These are phyloP conservation scores for Lepilemur ruficaudatus DNA, from an alignment of 2,797 vertebrate genomes.

Conservation along the genomic window DNA sequence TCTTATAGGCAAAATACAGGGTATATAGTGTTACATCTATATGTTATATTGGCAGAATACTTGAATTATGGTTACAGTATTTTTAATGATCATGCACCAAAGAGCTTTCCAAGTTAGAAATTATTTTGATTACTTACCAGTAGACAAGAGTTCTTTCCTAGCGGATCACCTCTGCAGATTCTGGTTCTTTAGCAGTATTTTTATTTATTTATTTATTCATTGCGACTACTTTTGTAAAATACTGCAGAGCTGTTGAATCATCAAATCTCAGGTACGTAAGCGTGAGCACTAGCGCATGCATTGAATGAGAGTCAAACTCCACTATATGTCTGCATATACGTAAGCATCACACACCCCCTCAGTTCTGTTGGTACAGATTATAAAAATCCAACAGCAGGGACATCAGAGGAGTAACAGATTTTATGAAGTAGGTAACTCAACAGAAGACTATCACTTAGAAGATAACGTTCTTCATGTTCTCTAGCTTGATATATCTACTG, in stretches of 20 bases:
- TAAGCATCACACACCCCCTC: constrained; percentile 79
- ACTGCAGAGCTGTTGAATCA: constrained; percentile 76
- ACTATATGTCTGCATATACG: constrained; percentile 69
- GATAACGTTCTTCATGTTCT: constrained; percentile 64
- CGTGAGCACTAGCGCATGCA: constrained; percentile 85
- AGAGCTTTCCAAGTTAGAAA: constrained; percentile 56
- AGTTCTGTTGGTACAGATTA: constrained; percentile 74
- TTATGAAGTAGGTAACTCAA: constrained; percentile 57
- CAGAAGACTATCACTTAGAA: constrained; percentile 75
- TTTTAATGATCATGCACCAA: constrained; percentile 22
- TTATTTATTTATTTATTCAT: constrained; percentile 26
- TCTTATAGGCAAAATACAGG: constrained; percentile 12
- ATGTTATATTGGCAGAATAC: background rate
- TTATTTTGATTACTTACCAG: constrained; percentile 81
- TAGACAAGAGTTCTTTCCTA: constrained; percentile 75
- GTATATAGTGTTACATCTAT: background rate
- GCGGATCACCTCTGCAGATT: constrained; percentile 72
- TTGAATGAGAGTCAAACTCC: constrained; percentile 83
- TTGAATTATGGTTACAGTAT: background rate
- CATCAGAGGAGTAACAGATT: constrained; percentile 36
- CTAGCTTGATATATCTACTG: constrained; percentile 67
- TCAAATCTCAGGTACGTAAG: constrained; percentile 82
- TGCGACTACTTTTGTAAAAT: constrained; percentile 67
- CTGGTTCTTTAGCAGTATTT: constrained; percentile 58
- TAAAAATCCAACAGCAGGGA: constrained; percentile 73